phyloP scores from a whole-genome alignment of 2,797 vertebrate genomes.

The Tokudaia tokunoshimensis region DNA sequence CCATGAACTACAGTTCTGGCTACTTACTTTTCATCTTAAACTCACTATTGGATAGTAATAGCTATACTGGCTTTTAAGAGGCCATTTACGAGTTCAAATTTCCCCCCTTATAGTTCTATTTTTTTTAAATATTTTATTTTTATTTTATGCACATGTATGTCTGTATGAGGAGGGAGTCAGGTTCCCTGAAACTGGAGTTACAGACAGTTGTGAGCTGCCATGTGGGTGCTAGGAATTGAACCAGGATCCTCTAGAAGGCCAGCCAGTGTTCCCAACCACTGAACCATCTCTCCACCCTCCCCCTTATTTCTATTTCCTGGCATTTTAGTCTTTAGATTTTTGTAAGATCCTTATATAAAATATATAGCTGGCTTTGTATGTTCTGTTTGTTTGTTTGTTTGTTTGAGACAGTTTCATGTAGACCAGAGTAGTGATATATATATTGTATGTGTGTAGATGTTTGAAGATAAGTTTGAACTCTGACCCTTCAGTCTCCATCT shows the following conservation, averaged over 20 bases:
- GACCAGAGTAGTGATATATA: background rate
- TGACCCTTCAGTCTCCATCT: background rate
- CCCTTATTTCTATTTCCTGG: background rate
- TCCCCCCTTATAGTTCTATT: background rate
- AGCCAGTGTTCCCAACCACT: too few relatives aligned
- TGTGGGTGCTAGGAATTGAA: too few relatives aligned
- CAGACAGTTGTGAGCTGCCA: too few relatives aligned
- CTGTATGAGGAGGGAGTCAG: too few relatives aligned
- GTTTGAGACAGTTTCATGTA: background rate
- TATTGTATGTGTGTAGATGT: too few relatives aligned
- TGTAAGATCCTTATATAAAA: constrained; percentile 39
- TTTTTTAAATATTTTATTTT: background rate
- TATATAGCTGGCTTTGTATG: background rate
- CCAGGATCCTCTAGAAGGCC: too few relatives aligned
- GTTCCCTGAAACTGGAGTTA: too few relatives aligned
- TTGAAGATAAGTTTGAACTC: background rate
- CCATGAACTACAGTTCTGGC: background rate
- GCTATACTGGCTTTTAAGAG: background rate
- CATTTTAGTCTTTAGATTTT: background rate
- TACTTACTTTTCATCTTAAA: constrained; percentile 6
- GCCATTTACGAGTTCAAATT: background rate
- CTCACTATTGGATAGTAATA: constrained; percentile 1
- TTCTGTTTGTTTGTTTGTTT: background rate
- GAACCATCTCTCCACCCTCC: too few relatives aligned
- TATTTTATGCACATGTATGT: too few relatives aligned